A percentile compares a stretch with the other conserved stretches of the same genome.
phyloP scores from a whole-genome alignment of 2,888 invertebrate genomes.

The Drosophila paranaensis region DNA sequence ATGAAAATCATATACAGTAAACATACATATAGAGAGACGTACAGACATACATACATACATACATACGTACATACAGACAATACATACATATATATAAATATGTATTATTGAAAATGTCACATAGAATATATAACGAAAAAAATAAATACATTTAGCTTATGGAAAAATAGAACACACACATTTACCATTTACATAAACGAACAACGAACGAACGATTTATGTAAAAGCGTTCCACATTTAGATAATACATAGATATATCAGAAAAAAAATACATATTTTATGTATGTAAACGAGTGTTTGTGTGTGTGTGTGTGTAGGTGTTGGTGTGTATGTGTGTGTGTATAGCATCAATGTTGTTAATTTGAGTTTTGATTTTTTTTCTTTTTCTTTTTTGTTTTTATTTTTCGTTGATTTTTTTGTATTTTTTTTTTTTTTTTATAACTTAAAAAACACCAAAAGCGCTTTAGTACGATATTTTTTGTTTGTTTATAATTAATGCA shows the following conservation, averaged over 20 bases:
- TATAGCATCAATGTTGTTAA: conserved; percentile 59
- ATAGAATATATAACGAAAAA: conserved; percentile 49
- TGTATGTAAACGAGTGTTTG: conserved; percentile 43
- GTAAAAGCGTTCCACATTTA: conserved; percentile 83
- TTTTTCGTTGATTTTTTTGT: conserved; percentile 43
- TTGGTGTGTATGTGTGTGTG: conserved; percentile 27
- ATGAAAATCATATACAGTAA: conserved; percentile 47
- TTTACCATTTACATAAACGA: conserved; percentile 80
- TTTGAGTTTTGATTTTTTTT: conserved; percentile 51
- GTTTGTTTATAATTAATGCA: conserved; percentile 65
- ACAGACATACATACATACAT: conserved; percentile 22
- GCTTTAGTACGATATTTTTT: conserved; percentile 68
- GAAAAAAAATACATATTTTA: conserved; percentile 65
- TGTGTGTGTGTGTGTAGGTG: conserved; percentile 30
- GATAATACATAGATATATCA: conserved; percentile 79
- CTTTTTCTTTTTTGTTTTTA: conserved; percentile 32
- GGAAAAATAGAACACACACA: conserved; percentile 73
- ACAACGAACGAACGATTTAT: conserved; percentile 81
- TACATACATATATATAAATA: conserved; percentile 49
- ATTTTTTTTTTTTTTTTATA: conserved; percentile 32
- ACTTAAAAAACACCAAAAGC: conserved; percentile 81
- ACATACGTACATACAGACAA: conserved; percentile 30
- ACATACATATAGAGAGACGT: conserved; percentile 43
- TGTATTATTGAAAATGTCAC: conserved; percentile 54
- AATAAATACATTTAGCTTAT: conserved; percentile 71